A percentile compares a stretch with the other conserved stretches of the same genome.
phyloP scores from a whole-genome alignment of 2,888 invertebrate species.

The Halictus ligatus region DNA sequence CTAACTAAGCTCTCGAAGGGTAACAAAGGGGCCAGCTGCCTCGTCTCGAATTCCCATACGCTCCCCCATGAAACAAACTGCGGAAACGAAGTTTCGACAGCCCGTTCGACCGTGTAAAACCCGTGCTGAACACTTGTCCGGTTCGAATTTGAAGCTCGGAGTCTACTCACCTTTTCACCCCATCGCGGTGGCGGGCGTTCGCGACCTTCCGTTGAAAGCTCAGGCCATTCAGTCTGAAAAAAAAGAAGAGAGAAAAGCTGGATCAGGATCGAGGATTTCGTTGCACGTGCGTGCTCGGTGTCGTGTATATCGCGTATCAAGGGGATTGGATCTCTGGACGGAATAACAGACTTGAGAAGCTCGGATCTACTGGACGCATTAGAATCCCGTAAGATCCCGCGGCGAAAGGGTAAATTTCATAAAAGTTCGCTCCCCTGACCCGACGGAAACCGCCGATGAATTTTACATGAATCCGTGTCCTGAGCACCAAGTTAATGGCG shows the following conservation, averaged over 20 bases:
- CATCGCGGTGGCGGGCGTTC: slow-evolving; percentile 47
- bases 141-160: background rate
- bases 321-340: background rate
- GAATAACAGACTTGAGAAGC: background rate
- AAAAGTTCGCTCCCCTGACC: slow-evolving; percentile 61
- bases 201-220: slow-evolving; percentile 42
- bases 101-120: background rate
- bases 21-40: background rate
- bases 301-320: background rate
- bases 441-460: slow-evolving; percentile 74
- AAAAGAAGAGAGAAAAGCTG: background rate
- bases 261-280: background rate
- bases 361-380: background rate
- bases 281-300: background rate
- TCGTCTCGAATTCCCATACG: background rate
- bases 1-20: background rate
- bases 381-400: background rate
- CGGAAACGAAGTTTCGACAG: background rate
- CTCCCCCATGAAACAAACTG: background rate
- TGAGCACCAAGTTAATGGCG: slow-evolving; percentile 74
- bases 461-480: slow-evolving; percentile 79
- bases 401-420: slow-evolving; percentile 69
- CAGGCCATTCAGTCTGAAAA: slow-evolving; percentile 63
- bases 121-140: background rate
- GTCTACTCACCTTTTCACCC: slow-evolving; percentile 66